Percentiles rank a stretch among this genome's conserved stretches.
Evolutionary conservation across 2,888 invertebrate species (phyloP).

Genomic region (Crematogaster levior): DNA sequence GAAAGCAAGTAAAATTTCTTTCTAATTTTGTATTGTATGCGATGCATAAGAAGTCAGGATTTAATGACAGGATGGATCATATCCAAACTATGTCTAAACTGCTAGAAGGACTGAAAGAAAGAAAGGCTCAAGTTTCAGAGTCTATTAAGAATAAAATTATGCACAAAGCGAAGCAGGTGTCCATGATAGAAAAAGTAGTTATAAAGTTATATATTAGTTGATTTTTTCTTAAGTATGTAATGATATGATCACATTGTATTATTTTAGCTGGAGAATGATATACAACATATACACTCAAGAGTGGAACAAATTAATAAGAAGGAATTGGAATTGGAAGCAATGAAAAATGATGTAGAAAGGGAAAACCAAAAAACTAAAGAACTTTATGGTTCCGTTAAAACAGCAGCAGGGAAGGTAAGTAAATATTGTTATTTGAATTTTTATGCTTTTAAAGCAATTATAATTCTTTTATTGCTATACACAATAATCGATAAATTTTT

Average conservation of each 20-base stretch:
- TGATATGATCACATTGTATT: not conserved
- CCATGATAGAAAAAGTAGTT: constrained; percentile 68
- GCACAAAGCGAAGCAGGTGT: constrained; percentile 63
- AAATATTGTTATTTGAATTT: constrained; percentile 24
- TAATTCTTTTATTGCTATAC: constrained; percentile 35
- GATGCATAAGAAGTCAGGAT: constrained; percentile 59
- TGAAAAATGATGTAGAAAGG: constrained; percentile 52
- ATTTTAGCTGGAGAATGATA: constrained; percentile 64
- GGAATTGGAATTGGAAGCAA: constrained; percentile 33
- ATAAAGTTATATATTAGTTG: not conserved
- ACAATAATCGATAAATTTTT: constrained; percentile 11
- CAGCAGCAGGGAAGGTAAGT: constrained; percentile 71
- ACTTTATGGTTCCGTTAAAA: constrained; percentile 54
- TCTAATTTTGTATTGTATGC: constrained; percentile 77
- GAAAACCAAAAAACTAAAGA: constrained; percentile 58
- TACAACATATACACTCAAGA: constrained; percentile 51
- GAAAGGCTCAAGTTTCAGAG: constrained; percentile 56
- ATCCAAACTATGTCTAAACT: constrained; percentile 53
- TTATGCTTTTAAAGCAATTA: not conserved
- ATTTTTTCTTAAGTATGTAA: not conserved
- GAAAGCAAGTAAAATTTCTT: constrained; percentile 71
- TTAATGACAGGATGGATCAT: constrained; percentile 62
- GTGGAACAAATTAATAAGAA: constrained; percentile 55
- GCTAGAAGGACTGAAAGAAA: constrained; percentile 58
- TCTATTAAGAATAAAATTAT: constrained; percentile 61